phyloP scores from a whole-genome alignment of 2,113 vertebrate species.

The Pteropus alecto region DNA sequence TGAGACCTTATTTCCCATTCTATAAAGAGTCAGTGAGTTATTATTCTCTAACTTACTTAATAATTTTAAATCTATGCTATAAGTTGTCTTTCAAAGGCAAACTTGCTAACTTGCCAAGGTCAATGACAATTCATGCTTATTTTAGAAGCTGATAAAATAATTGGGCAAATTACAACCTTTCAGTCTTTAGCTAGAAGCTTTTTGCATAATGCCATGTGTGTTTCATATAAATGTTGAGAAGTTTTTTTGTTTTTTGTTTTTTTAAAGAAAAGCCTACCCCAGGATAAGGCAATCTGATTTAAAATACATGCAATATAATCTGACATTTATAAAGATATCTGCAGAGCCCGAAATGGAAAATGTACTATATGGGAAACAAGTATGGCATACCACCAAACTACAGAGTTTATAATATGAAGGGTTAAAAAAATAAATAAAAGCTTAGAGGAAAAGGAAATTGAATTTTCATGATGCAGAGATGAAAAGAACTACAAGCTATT shows the following conservation, averaged over 20 bases:
- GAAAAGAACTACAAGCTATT: slow-evolving; percentile 52
- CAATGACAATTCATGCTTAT: neutral
- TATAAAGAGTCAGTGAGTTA: neutral
- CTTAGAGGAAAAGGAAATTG: slow-evolving; percentile 42
- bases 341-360: neutral
- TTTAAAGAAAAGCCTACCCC: neutral
- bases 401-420: neutral
- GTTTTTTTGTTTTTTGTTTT: neutral
- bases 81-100: neutral
- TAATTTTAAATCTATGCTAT: neutral
- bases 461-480: slow-evolving; percentile 54
- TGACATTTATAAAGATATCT: neutral
- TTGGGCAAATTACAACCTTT: slow-evolving; percentile 23
- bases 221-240: neutral
- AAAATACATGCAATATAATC: neutral
- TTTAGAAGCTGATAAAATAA: slow-evolving; percentile 45
- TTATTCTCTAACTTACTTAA: neutral
- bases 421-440: slow-evolving; percentile 57
- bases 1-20: neutral
- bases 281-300: neutral
- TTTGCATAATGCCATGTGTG: neutral
- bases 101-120: neutral
- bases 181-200: slow-evolving; percentile 1
- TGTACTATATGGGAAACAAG: neutral
- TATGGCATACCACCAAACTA: neutral